A percentile compares a stretch with the other conserved stretches of the same genome.
These are phyloP conservation scores for Hypothenemus hampei DNA, from an alignment of 1,140 invertebrate genomes.

Conservation along the genomic window DNA sequence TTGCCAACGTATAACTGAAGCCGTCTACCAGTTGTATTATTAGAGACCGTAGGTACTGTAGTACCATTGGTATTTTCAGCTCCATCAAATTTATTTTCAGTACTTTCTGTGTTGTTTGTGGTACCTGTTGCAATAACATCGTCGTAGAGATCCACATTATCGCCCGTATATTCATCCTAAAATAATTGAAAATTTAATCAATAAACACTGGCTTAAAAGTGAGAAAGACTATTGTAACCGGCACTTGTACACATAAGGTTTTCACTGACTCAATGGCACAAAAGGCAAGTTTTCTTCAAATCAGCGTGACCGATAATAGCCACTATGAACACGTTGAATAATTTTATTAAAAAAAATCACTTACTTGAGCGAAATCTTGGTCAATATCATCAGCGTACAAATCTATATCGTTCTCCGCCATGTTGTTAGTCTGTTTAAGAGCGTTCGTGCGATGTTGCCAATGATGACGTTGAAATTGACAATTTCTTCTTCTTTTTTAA, in stretches of 20 bases:
- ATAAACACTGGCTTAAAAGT: not conserved
- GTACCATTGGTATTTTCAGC: constrained; percentile 66
- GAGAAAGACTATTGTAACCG: too few relatives aligned
- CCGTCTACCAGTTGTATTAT: constrained; percentile 69
- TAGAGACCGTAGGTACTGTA: constrained; percentile 58
- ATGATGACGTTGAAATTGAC: too few relatives aligned
- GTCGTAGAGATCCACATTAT: constrained; percentile 92
- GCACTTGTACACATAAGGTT: too few relatives aligned
- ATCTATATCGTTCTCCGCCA: constrained; percentile 96
- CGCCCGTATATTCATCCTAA: constrained; percentile 78
- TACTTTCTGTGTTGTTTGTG: constrained; percentile 48
- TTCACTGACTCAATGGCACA: too few relatives aligned
- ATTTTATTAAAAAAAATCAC: constrained; percentile 1
- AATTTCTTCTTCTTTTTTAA: too few relatives aligned
- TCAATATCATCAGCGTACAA: constrained; percentile 94
- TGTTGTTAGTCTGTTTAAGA: too few relatives aligned
- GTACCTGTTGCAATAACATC: constrained; percentile 85
- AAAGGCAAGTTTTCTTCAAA: too few relatives aligned
- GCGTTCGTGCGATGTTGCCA: too few relatives aligned
- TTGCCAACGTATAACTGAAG: constrained; percentile 94
- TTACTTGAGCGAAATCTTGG: constrained; percentile 87
- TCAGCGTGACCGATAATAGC: not conserved
- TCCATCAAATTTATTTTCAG: constrained; percentile 45
- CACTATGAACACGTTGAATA: too few relatives aligned
- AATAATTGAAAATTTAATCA: constrained; percentile 9